Evolutionary conservation across 2,113 vertebrate species (phyloP).

Genomic region (Fregata magnificens): DNA sequence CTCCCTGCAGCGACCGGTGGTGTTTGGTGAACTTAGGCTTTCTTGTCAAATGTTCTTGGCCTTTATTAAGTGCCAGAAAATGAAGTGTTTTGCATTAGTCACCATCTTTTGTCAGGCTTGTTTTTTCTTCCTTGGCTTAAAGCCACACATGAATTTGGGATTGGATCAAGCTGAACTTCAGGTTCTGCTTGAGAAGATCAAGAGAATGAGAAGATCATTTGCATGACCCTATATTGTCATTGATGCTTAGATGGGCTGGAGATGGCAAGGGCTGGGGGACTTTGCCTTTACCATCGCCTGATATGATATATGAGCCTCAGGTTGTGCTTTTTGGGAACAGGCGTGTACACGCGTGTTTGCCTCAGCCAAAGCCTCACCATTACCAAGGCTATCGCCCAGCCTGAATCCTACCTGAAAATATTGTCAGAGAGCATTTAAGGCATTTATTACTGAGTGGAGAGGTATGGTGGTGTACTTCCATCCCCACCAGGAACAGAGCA

Average conservation of each 20-base stretch:
- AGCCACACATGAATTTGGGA: not conserved
- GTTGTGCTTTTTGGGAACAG: not conserved
- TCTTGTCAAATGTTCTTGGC: not conserved
- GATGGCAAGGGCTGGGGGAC: not conserved
- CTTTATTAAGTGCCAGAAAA: not conserved
- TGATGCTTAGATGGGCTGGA: not conserved
- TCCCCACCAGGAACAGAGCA: not conserved
- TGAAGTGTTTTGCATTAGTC: not conserved
- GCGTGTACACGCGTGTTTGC: fast-evolving
- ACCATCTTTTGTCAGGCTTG: not conserved
- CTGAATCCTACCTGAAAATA: not conserved
- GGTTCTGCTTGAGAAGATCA: not conserved
- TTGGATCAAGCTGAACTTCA: not conserved
- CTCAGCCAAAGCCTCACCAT: not conserved
- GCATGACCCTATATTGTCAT: not conserved
- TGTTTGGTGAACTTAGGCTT: not conserved
- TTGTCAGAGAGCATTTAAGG: not conserved
- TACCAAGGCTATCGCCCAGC: not conserved
- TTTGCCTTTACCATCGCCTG: not conserved
- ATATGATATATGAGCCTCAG: not conserved
- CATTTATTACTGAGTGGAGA: not conserved
- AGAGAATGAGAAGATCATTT: not conserved
- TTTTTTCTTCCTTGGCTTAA: not conserved
- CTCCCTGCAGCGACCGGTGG: not conserved
- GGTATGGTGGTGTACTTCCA: not conserved